Conservation (phyloP, 2,113 vertebrate species). For the Poecile atricapillus region DNA sequence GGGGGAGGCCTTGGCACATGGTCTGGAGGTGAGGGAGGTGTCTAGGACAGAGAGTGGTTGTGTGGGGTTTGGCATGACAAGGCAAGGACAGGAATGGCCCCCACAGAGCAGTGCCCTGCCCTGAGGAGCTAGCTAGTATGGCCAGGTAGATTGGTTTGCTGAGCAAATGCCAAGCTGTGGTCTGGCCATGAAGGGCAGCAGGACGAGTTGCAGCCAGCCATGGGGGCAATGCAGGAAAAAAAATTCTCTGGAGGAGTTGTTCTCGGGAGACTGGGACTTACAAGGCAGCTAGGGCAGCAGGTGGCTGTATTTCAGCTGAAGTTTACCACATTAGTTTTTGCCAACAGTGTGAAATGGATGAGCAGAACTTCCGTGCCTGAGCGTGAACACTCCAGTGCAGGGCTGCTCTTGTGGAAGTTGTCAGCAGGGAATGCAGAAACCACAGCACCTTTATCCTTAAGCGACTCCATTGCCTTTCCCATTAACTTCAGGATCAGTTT, state of each 20-base stretch:
- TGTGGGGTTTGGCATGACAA: not conserved
- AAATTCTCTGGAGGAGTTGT: not conserved
- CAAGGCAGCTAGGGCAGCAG: not conserved
- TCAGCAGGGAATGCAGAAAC: not conserved
- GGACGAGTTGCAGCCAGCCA: not conserved
- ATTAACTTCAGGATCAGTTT: not conserved
- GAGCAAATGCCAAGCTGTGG: not conserved
- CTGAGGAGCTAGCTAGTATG: not conserved
- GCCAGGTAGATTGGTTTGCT: not conserved
- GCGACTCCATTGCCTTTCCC: not conserved
- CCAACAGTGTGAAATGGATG: rapidly evolving
- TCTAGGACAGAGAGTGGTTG: too few species aligned
- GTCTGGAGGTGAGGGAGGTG: not conserved
- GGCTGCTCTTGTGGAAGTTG: not conserved
- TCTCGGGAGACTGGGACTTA: not conserved
- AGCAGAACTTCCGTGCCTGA: rapidly evolving
- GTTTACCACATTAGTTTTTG: rapidly evolving
- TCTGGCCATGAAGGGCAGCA: rapidly evolving
- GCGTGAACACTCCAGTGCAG: rapidly evolving
- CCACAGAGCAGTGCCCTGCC: rapidly evolving
- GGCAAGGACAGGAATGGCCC: not conserved
- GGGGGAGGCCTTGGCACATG: not conserved
- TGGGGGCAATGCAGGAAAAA: not conserved
- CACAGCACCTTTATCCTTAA: not conserved
- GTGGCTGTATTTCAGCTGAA: not conserved